Percentiles rank a stretch among this genome's conserved stretches.
Evolutionary conservation across 2,113 vertebrate genomes (phyloP).

Genomic region (Epinephelus fuscoguttatus): DNA sequence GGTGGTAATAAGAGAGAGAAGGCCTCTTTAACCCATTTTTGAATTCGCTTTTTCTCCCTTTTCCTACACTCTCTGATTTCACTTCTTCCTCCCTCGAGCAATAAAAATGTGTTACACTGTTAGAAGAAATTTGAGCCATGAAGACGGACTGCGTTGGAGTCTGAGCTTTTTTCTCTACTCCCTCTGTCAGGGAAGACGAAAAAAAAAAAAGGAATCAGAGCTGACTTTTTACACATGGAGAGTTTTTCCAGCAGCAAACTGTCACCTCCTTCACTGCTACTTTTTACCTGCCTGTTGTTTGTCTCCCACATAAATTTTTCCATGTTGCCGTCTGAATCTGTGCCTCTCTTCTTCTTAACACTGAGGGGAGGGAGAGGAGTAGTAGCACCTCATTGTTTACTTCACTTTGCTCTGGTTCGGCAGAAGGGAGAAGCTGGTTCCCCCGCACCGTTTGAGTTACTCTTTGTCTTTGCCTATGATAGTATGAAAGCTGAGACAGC

Average conservation of each 20-base stretch:
- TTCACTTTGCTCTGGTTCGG: constrained; percentile 35
- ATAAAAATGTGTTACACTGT: constrained; percentile 35
- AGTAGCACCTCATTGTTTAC: constrained; percentile 33
- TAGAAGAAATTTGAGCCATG: constrained; percentile 43
- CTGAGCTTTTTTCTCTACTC: constrained; percentile 27
- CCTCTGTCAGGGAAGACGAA: constrained; percentile 10
- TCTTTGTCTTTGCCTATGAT: constrained; percentile 37
- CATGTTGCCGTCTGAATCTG: constrained; percentile 42
- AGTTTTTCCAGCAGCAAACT: constrained; percentile 50
- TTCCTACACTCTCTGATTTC: constrained; percentile 44
- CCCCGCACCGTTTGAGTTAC: background rate
- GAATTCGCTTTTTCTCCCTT: constrained; percentile 27
- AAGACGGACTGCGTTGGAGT: constrained; percentile 19
- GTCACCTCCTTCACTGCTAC: constrained; percentile 45
- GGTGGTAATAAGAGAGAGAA: constrained; percentile 77
- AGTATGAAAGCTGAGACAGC: constrained; percentile 16
- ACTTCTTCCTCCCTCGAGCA: constrained; percentile 37
- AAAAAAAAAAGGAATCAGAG: constrained; percentile 12
- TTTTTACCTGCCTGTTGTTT: constrained; percentile 53
- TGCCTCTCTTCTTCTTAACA: constrained; percentile 28
- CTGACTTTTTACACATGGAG: constrained; percentile 47
- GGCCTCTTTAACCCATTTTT: constrained; percentile 61
- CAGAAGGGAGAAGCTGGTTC: constrained; percentile 22
- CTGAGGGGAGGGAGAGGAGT: background rate
- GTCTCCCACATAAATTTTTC: constrained; percentile 48